Conservation (phyloP, 2,113 vertebrate genomes). For the Brachyistius frenatus region DNA sequence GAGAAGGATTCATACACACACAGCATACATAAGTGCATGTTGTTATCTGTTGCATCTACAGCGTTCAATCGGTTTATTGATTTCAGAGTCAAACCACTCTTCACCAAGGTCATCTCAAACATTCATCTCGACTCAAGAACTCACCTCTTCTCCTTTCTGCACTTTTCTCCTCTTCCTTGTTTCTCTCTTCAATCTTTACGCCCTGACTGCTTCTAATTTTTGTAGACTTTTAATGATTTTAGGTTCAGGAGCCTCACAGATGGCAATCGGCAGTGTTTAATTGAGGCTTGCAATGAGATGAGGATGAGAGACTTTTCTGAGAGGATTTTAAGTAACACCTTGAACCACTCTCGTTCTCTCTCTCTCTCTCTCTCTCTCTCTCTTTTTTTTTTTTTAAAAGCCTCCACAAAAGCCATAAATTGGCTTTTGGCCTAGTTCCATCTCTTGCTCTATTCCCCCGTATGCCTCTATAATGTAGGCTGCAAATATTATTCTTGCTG, state of each 20-base stretch:
- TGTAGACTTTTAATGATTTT: conserved; percentile 61
- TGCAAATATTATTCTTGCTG: conserved; percentile 67
- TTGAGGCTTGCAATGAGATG: conserved; percentile 47
- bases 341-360: conserved; percentile 20
- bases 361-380: not conserved
- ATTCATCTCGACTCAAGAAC: conserved; percentile 1
- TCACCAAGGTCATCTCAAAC: conserved; percentile 28
- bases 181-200: not conserved
- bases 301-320: conserved; percentile 24
- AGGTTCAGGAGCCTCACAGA: conserved; percentile 52
- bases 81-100: not conserved
- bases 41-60: no score
- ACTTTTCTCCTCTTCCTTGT: not conserved
- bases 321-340: conserved; percentile 61
- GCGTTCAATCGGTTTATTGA: not conserved
- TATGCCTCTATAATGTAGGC: conserved; percentile 53
- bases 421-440: conserved; percentile 64
- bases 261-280: conserved; percentile 54
- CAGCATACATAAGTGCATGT: no score
- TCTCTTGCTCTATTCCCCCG: conserved; percentile 37
- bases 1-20: no score
- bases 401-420: conserved; percentile 58
- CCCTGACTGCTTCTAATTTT: conserved; percentile 47
- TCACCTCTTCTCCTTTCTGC: not conserved
- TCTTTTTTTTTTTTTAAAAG: not conserved